Percentiles rank a stretch among this genome's conserved stretches.
Evolutionary conservation across 2,113 vertebrate species (phyloP).

Genomic region (Antigone vipio): DNA sequence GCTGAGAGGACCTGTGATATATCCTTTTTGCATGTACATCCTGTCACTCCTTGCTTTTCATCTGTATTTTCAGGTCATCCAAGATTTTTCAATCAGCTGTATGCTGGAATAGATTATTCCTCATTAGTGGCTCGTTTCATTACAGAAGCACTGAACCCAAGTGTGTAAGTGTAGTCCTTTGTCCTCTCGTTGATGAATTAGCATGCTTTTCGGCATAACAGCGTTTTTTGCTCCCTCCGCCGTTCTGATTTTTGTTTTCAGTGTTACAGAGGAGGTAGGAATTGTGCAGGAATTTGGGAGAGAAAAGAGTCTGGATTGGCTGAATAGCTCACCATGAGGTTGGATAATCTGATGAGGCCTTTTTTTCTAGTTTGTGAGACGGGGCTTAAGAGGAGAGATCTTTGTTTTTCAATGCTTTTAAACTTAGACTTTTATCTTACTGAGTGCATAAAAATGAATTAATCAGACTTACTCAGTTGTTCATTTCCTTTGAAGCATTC

Average conservation of each 20-base stretch:
- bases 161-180: slow-evolving; percentile 78
- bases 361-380: neutral
- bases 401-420: neutral
- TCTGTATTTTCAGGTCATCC: slow-evolving; percentile 79
- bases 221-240: neutral
- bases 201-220: neutral
- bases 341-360: neutral
- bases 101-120: slow-evolving; percentile 85
- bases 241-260: neutral
- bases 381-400: neutral
- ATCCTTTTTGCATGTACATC: neutral
- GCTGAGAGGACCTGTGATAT: neutral
- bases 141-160: slow-evolving; percentile 84
- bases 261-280: neutral
- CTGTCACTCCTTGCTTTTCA: neutral
- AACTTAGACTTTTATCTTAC: neutral
- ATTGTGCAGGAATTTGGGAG: neutral
- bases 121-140: slow-evolving; percentile 85
- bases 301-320: neutral
- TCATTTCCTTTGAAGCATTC: neutral
- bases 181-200: neutral
- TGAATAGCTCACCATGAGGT: neutral
- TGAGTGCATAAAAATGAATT: neutral
- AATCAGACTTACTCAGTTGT: neutral
- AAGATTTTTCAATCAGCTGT: slow-evolving; percentile 88